Evolutionary conservation across 2,888 invertebrate genomes (phyloP).

Genomic region (Apamea crenata): DNA sequence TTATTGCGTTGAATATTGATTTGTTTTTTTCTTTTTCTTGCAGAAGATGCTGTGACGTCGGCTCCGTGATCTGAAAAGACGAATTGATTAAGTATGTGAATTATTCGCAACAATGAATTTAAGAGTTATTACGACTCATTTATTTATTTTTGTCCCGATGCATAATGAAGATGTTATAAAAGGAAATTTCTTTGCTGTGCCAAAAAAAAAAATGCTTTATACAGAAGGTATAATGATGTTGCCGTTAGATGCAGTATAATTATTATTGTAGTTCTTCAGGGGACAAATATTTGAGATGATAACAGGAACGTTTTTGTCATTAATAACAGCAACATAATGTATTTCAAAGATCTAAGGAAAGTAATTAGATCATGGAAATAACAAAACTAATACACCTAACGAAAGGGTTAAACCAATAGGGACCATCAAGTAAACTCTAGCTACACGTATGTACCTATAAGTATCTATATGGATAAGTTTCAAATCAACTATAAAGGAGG

Average conservation of each 20-base stretch:
- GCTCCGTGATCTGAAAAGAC: constrained; percentile 50
- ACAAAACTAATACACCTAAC: not conserved
- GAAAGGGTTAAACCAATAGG: not conserved
- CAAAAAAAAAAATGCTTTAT: not conserved
- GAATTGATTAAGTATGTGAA: constrained; percentile 42
- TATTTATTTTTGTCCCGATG: constrained; percentile 21
- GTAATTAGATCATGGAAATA: too few species aligned
- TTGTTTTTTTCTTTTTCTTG: constrained; percentile 68
- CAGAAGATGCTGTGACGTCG: constrained; percentile 66
- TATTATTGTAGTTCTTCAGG: not conserved
- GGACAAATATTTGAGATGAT: not conserved
- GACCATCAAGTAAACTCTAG: too few species aligned
- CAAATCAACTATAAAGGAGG: not conserved
- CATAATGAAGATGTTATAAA: constrained; percentile 25
- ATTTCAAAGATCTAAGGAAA: not conserved
- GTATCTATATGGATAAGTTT: not conserved
- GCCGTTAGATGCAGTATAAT: not conserved
- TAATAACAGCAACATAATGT: not conserved
- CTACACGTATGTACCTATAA: too few species aligned
- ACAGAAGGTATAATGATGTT: not conserved
- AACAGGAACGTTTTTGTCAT: not conserved
- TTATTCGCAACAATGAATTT: constrained; percentile 43
- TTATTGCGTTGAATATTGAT: constrained; percentile 61
- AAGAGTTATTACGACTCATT: constrained; percentile 33
- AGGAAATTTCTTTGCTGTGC: not conserved